A percentile compares a stretch with the other conserved stretches of the same genome.
phyloP scores from a whole-genome alignment of 2,797 vertebrate species.

The Argya squamiceps region DNA sequence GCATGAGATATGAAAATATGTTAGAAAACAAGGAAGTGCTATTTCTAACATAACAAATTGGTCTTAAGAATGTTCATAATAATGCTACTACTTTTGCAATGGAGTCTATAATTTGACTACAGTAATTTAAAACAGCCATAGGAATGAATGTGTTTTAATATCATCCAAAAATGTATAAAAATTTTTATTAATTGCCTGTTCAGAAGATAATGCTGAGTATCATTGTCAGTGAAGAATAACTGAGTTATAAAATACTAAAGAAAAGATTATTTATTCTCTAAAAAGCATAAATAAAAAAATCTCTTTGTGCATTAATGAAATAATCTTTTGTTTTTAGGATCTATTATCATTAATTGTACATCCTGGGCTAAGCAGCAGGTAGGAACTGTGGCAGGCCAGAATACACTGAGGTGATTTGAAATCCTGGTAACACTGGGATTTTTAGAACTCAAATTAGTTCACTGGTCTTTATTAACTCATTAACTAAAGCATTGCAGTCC shows the following conservation, averaged over 20 bases:
- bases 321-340: not conserved
- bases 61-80: not conserved
- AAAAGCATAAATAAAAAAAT: not conserved
- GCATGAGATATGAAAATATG: conserved; percentile 12
- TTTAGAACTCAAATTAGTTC: not conserved
- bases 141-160: not conserved
- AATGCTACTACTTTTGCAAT: not conserved
- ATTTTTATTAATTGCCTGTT: not conserved
- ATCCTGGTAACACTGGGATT: accelerated
- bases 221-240: not conserved
- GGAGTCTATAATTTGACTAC: not conserved
- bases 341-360: not conserved
- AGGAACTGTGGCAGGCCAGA: not conserved
- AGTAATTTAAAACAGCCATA: not conserved
- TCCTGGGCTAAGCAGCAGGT: not conserved
- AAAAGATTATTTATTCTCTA: not conserved
- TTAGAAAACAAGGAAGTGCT: not conserved
- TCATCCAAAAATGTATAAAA: not conserved
- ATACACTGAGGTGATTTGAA: not conserved
- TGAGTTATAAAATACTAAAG: not conserved
- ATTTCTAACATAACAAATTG: not conserved
- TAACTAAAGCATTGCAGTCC: not conserved
- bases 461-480: not conserved
- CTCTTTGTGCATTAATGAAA: not conserved
- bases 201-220: not conserved